Evolutionary conservation across 2,888 invertebrate genomes (phyloP).

Genomic region (Bellardia bayeri): DNA sequence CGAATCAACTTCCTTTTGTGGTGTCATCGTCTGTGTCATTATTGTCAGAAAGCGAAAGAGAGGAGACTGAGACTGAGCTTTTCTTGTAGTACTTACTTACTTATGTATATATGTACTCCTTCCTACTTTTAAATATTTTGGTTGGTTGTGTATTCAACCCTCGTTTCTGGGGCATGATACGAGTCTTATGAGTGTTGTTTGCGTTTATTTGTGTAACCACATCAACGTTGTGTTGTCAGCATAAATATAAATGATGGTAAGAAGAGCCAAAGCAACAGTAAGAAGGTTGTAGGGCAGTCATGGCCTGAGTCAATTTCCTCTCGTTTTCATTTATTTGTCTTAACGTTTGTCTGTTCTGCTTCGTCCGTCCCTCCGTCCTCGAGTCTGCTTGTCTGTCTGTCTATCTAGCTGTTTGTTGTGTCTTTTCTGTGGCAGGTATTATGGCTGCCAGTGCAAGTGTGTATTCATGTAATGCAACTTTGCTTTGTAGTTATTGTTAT

Average conservation of each 20-base stretch:
- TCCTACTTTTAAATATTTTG: slow-evolving; percentile 6
- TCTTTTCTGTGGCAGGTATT: slow-evolving; percentile 47
- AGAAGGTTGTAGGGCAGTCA: slow-evolving; percentile 50
- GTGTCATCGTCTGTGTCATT: slow-evolving; percentile 58
- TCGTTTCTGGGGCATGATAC: slow-evolving; percentile 30
- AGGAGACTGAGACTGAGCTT: background rate
- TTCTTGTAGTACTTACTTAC: slow-evolving; percentile 19
- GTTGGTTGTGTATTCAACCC: background rate
- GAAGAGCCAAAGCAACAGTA: slow-evolving; percentile 19
- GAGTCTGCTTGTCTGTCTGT: background rate
- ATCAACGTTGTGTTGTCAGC: slow-evolving; percentile 56
- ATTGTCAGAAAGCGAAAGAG: slow-evolving; percentile 38
- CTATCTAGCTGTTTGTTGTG: slow-evolving; percentile 11
- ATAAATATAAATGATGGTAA: slow-evolving; percentile 61
- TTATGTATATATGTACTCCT: slow-evolving; percentile 9
- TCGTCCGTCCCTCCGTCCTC: background rate
- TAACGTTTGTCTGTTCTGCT: slow-evolving; percentile 33
- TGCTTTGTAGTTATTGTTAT: slow-evolving; percentile 28
- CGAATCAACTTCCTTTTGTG: slow-evolving; percentile 62
- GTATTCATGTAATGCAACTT: slow-evolving; percentile 22
- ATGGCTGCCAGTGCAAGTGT: slow-evolving; percentile 27
- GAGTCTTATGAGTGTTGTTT: slow-evolving; percentile 32
- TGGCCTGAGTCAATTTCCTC: slow-evolving; percentile 54
- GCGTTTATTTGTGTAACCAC: slow-evolving; percentile 42
- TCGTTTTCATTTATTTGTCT: slow-evolving; percentile 63